A percentile compares a stretch with the other conserved stretches of the same genome.
Conservation (phyloP, 2,888 invertebrate genomes). For the Salticus scenicus region DNA sequence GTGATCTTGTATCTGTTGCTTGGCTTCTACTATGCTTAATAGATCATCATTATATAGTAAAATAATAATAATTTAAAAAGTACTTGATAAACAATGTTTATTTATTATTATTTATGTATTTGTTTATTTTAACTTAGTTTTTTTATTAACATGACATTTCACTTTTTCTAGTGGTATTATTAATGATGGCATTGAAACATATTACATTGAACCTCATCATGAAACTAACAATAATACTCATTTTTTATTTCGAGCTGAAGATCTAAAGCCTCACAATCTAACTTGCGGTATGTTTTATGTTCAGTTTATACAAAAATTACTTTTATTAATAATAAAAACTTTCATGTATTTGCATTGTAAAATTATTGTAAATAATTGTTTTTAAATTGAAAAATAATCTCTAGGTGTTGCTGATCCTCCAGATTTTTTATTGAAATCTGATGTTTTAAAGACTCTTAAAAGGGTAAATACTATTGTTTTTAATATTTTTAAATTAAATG, state of each 20-base stretch:
- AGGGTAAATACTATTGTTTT: constrained; percentile 43
- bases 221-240: constrained; percentile 77
- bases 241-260: constrained; percentile 82
- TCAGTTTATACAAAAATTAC: no score
- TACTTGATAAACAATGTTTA: no score
- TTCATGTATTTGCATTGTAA: no score
- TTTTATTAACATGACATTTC: no score
- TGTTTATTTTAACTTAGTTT: no score
- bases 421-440: constrained; percentile 10
- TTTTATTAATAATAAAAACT: no score
- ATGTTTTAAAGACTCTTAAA: constrained; percentile 44
- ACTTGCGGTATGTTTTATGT: constrained; percentile 79
- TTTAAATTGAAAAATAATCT: background rate
- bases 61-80: no score
- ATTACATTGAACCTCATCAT: constrained; percentile 81
- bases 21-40: no score
- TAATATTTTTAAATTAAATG: no score
- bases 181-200: constrained; percentile 85
- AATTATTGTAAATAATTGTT: background rate
- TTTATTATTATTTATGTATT: no score
- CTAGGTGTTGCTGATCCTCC: constrained; percentile 20
- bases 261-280: constrained; percentile 79
- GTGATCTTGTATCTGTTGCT: no score
- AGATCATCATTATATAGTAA: no score
- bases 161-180: constrained; percentile 85